These are phyloP conservation scores for Portevinia maculata DNA, from an alignment of 2,888 invertebrate genomes.

Conservation along the genomic window DNA sequence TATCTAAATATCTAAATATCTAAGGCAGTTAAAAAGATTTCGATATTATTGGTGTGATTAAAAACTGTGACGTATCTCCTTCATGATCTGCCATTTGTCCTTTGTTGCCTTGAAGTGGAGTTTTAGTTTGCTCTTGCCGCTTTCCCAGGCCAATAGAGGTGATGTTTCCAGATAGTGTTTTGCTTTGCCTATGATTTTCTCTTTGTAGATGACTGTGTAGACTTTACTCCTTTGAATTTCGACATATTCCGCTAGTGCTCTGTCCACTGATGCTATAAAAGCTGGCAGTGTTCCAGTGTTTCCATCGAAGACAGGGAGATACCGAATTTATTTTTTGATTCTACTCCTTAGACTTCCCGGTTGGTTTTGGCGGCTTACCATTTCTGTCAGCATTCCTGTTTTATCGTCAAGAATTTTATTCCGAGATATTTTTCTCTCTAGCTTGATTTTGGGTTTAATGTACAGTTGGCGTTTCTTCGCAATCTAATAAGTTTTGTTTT, in stretches of 20 bases:
- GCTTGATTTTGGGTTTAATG: background rate
- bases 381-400: too few species aligned
- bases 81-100: constrained; percentile 18
- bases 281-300: background rate
- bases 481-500: constrained; percentile 2
- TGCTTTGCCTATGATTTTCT: constrained; percentile 23
- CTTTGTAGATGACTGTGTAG: constrained; percentile 30
- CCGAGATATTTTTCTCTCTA: too few species aligned
- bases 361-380: too few species aligned
- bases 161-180: constrained; percentile 24
- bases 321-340: too few species aligned
- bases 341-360: too few species aligned
- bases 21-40: too few species aligned
- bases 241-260: constrained; percentile 2
- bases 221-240: constrained; percentile 2
- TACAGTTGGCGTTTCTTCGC: constrained; percentile 15
- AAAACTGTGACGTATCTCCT: constrained; percentile 16
- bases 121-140: constrained; percentile 15
- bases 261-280: constrained; percentile 22
- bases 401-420: too few species aligned
- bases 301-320: constrained; percentile 5
- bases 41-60: too few species aligned
- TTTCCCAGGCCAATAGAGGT: constrained; percentile 18
- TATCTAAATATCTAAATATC: too few species aligned
- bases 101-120: too few species aligned